A percentile compares a stretch with the other conserved stretches of the same genome.
Conservation (phyloP, 2,113 vertebrate genomes). For the Petromus typicus region DNA sequence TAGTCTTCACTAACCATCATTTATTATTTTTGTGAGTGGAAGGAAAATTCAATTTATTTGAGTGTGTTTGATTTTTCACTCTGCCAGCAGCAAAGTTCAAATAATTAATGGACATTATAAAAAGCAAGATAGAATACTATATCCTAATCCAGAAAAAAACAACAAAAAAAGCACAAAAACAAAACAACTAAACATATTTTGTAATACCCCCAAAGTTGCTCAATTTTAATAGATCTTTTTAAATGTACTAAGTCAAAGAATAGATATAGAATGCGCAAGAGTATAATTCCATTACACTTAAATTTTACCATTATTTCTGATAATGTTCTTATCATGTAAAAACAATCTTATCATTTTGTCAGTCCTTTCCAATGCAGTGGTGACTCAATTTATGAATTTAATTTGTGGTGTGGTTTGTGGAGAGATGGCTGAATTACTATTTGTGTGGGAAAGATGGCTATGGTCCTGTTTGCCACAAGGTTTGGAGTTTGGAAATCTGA, state of each 20-base stretch:
- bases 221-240: constrained; percentile 22
- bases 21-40: background rate
- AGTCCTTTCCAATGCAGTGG: background rate
- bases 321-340: background rate
- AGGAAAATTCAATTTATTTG: constrained; percentile 36
- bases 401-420: background rate
- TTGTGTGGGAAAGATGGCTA: background rate
- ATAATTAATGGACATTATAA: constrained; percentile 38
- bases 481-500: background rate
- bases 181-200: too few species aligned
- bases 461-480: background rate
- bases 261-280: background rate
- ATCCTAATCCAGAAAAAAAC: background rate
- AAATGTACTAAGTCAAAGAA: background rate
- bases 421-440: background rate
- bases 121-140: background rate
- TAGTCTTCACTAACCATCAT: background rate
- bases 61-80: constrained; percentile 40
- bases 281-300: background rate
- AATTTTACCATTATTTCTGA: background rate
- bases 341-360: background rate
- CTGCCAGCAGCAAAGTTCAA: constrained; percentile 61
- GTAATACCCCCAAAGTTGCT: background rate
- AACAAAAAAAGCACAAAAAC: too few species aligned
- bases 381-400: background rate